Conservation (phyloP, 2,113 vertebrate genomes). For the Tapirus terrestris region DNA sequence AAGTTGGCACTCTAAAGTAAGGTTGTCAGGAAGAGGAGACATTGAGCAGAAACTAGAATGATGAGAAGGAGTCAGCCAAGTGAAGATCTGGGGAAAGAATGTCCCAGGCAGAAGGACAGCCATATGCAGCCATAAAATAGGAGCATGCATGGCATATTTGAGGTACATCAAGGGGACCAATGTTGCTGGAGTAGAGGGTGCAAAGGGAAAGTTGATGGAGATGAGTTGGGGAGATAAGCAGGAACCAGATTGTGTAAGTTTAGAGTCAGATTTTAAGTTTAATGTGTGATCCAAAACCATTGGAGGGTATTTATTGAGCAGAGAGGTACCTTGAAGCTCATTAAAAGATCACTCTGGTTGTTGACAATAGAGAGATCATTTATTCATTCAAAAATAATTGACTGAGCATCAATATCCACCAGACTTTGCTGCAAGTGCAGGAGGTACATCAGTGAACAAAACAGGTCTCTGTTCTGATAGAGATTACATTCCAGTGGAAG, state of each 20-base stretch:
- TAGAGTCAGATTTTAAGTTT: constrained; percentile 39
- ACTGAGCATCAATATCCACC: not conserved
- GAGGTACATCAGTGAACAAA: not conserved
- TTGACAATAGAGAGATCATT: not conserved
- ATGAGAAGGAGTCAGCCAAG: not conserved
- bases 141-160: not conserved
- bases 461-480: not conserved
- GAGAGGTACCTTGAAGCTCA: not conserved
- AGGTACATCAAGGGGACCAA: not conserved
- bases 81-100: not conserved
- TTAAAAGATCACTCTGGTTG: not conserved
- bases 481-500: not conserved
- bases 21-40: not conserved
- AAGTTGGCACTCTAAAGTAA: not conserved
- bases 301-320: not conserved
- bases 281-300: not conserved
- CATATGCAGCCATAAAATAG: not conserved
- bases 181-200: not conserved
- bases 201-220: not conserved
- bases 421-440: not conserved
- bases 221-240: not conserved
- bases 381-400: not conserved
- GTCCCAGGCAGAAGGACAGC: not conserved
- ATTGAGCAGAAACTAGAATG: not conserved
- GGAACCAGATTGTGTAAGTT: not conserved